These are phyloP conservation scores for Panagrolaimus sp. DNA, from an alignment of 1,140 invertebrate species.

Conservation along the genomic window DNA sequence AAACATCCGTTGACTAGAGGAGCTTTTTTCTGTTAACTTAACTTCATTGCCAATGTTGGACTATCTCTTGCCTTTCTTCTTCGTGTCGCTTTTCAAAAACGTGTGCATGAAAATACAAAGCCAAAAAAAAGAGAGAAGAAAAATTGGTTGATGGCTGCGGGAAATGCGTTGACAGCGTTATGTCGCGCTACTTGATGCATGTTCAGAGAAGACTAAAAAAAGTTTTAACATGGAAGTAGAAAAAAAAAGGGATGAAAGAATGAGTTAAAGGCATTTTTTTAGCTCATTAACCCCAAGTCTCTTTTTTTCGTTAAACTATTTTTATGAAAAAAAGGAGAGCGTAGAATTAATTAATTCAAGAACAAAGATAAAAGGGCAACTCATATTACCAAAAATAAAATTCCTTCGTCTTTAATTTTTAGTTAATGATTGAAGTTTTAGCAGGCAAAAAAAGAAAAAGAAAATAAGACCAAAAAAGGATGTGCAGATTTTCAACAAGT, in stretches of 20 bases:
- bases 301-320: no score
- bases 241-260: not conserved
- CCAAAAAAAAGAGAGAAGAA: not conserved
- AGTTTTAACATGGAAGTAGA: not conserved
- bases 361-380: no score
- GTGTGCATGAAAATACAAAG: slow-evolving; percentile 17
- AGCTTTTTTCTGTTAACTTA: no score
- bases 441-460: no score
- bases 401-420: no score
- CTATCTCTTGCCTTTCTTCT: slow-evolving; percentile 14
- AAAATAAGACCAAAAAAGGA: no score
- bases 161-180: slow-evolving; percentile 8
- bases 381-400: no score
- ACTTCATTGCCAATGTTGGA: not conserved
- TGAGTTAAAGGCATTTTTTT: not conserved
- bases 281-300: not conserved
- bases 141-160: slow-evolving; percentile 13
- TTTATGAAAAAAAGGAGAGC: no score
- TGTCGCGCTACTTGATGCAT: slow-evolving; percentile 13
- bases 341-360: no score
- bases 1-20: no score
- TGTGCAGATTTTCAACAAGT: no score
- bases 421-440: no score
- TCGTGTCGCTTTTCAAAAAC: slow-evolving; percentile 9
- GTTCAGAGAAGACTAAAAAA: not conserved